Percentiles rank a stretch among this genome's conserved stretches.
phyloP scores from a whole-genome alignment of 2,797 vertebrate genomes.

The Liasis olivaceus region DNA sequence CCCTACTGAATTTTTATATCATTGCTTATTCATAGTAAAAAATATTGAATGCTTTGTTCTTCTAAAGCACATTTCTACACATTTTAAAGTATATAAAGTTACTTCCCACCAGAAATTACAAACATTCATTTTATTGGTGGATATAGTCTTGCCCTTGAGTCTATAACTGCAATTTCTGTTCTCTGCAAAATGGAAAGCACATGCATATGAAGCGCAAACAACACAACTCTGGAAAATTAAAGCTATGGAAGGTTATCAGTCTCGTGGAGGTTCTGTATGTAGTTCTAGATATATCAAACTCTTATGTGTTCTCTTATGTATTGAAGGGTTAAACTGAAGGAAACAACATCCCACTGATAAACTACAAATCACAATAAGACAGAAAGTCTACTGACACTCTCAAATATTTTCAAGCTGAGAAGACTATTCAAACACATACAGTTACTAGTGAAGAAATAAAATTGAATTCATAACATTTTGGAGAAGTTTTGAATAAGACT shows the following conservation, averaged over 20 bases:
- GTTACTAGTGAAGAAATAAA: slow-evolving; percentile 74
- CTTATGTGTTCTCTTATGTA: slow-evolving; percentile 55
- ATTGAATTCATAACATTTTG: slow-evolving; percentile 74
- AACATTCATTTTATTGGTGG: slow-evolving; percentile 40
- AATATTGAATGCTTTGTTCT: slow-evolving; percentile 6
- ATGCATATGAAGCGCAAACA: slow-evolving; percentile 26
- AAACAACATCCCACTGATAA: slow-evolving; percentile 64
- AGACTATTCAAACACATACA: slow-evolving; percentile 64
- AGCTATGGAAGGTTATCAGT: slow-evolving; percentile 60
- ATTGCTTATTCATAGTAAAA: background rate
- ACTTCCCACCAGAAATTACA: background rate
- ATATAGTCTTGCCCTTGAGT: slow-evolving; percentile 33
- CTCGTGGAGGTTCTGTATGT: slow-evolving; percentile 53
- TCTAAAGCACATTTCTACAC: background rate
- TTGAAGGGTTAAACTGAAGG: slow-evolving; percentile 56
- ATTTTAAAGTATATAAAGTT: background rate
- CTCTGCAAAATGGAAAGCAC: slow-evolving; percentile 46
- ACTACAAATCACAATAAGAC: slow-evolving; percentile 57
- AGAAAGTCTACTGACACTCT: slow-evolving; percentile 59
- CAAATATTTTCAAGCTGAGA: slow-evolving; percentile 71
- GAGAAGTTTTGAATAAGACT: slow-evolving; percentile 76
- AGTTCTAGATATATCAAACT: slow-evolving; percentile 58
- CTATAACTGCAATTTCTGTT: slow-evolving; percentile 57
- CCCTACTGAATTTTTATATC: background rate
- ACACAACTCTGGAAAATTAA: slow-evolving; percentile 59